Conservation (phyloP, 2,113 vertebrate genomes). For the Ginglymostoma cirratum region DNA sequence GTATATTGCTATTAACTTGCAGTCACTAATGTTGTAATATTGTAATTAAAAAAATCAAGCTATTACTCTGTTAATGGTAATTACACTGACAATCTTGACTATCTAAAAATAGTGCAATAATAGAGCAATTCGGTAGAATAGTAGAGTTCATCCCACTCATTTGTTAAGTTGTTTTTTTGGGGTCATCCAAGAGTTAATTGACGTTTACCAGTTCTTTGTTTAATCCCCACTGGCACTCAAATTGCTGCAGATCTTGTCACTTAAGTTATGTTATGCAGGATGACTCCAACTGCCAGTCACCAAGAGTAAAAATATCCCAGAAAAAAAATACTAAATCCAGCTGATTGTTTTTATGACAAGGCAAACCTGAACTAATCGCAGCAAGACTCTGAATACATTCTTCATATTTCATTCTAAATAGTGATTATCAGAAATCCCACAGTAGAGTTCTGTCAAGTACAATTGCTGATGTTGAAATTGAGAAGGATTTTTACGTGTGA, state of each 20-base stretch:
- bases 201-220: not conserved
- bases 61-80: not conserved
- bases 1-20: not conserved
- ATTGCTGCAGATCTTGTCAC: not conserved
- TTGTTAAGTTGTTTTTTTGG: not conserved
- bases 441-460: not conserved
- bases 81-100: not conserved
- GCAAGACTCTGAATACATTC: not conserved
- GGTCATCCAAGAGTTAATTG: not conserved
- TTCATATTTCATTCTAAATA: not conserved
- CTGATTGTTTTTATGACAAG: not conserved
- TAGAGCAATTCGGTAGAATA: not conserved
- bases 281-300: not conserved
- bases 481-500: not conserved
- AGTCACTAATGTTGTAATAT: not conserved
- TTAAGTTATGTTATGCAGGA: not conserved
- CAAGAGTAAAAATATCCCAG: not conserved
- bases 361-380: not conserved
- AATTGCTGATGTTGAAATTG: not conserved
- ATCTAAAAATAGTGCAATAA: not conserved
- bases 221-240: not conserved
- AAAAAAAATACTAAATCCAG: not conserved
- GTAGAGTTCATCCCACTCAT: not conserved
- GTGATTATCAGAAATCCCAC: not conserved
- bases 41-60: not conserved